Base-by-base conservation (phyloP, 2,113 vertebrate genomes). In the Hemiprocne comata region DNA sequence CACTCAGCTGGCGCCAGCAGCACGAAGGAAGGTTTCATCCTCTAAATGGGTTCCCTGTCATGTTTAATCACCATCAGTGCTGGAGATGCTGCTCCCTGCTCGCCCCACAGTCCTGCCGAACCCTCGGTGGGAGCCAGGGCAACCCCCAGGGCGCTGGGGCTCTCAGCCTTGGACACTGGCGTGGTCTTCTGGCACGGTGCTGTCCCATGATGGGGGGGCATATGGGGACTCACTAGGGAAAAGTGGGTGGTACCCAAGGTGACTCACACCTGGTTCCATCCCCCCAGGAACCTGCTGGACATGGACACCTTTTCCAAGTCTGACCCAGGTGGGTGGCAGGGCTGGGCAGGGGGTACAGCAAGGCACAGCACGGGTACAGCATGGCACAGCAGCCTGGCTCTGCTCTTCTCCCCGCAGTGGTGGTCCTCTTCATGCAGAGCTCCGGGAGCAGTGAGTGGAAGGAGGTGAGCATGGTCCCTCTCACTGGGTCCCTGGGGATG, bases 231-330 rank as follows among this genome's bases (percentile, higher is more conserved):
- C 25, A 7, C 69, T 67, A 38, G 4, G 10, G 58, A 53, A 0
- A 6, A 34, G 54, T 50, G 40, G 26, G 54, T 72, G 57, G 13
- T 40, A 53, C 31, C 38, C 15, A 31, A 19, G 20, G 50, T 62
- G 21, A 38, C 83, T 96, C 21, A 93, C 1, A 1, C 25, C 18
- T 57, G 38, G 44, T 44, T 94, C 90, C 29, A 19, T 96, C 86
- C 71, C 92, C 85, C 44, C 93, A 99, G 99, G 97, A 99, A 98
- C 95, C 98, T 99, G 88, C 98, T 99, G 95, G 99, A 99, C 92
- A 98, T 99, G 97, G 99, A 99, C 97, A 99, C 99, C 48, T 99
- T 99, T 97, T 99, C 99, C 71, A 99, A 99, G 89, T 99, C 99
- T 36, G 99, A 99, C 93, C 99, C 99, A 93, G 99, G 99, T 99